phyloP scores from a whole-genome alignment of 1,140 invertebrate species.

The Drosophila serrata region DNA sequence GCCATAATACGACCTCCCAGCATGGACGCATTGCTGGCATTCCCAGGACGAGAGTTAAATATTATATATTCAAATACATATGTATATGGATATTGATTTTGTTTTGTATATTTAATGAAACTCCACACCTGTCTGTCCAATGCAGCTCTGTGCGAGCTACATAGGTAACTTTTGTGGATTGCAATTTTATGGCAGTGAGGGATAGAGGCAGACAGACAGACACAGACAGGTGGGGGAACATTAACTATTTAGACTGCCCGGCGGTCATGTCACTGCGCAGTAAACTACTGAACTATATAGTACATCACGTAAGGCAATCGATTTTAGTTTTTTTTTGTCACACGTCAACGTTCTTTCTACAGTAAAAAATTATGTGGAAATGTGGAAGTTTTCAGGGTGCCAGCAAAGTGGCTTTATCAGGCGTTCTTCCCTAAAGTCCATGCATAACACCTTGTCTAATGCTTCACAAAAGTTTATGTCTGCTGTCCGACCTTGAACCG shows the following conservation, averaged over 20 bases:
- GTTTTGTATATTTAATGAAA: slow-evolving; percentile 26
- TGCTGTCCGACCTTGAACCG: slow-evolving; percentile 68
- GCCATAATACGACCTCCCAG: slow-evolving; percentile 10
- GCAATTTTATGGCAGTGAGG: slow-evolving; percentile 34
- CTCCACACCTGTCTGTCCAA: slow-evolving; percentile 40
- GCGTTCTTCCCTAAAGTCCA: slow-evolving; percentile 15
- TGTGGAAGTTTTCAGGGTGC: slow-evolving; percentile 9
- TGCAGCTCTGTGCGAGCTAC: slow-evolving; percentile 37
- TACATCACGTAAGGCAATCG: slow-evolving; percentile 65
- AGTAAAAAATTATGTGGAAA: slow-evolving; percentile 13
- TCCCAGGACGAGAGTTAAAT: slow-evolving; percentile 59
- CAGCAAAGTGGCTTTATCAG: slow-evolving; percentile 39
- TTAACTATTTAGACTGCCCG: slow-evolving; percentile 56
- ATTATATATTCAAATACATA: slow-evolving; percentile 45
- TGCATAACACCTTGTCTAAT: slow-evolving; percentile 27
- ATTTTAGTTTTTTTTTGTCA: slow-evolving; percentile 61
- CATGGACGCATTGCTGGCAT: slow-evolving; percentile 33
- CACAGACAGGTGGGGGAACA: not conserved
- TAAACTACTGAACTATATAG: slow-evolving; percentile 70
- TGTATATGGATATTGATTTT: slow-evolving; percentile 62
- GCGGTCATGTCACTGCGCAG: slow-evolving; percentile 68
- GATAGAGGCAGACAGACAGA: too few relatives aligned
- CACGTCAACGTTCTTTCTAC: slow-evolving; percentile 20
- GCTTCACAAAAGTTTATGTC: slow-evolving; percentile 26
- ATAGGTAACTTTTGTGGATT: slow-evolving; percentile 42